A percentile compares a stretch with the other conserved stretches of the same genome.
Evolutionary conservation across 30 jellyfish, hydroid and myxozoan genomes (phyloP).

Genomic region (Sanderia malayensis): DNA sequence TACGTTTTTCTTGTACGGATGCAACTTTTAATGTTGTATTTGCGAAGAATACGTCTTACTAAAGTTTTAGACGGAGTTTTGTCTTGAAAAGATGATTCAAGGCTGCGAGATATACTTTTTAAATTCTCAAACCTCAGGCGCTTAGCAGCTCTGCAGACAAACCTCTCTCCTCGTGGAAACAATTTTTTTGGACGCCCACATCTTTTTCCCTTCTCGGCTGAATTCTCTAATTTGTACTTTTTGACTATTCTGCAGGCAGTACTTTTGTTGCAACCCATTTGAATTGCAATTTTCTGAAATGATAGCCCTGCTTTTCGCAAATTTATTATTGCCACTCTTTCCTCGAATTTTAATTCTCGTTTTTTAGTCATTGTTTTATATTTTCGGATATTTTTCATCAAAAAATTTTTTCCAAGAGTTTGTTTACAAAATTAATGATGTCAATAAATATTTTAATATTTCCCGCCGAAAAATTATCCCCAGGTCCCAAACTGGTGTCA

Average conservation of each 20-base stretch:
- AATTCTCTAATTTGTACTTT: not conserved
- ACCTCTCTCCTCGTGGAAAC: slow-evolving; percentile 6
- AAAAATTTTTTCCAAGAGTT: too few species aligned
- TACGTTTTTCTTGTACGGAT: not conserved
- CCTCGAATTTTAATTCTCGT: not conserved
- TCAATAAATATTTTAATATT: too few species aligned
- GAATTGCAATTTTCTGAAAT: not conserved
- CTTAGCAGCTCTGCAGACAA: slow-evolving; percentile 19
- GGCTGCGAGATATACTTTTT: not conserved
- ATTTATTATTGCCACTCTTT: not conserved
- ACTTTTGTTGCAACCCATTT: not conserved
- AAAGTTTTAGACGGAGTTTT: not conserved
- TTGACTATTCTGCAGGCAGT: not conserved
- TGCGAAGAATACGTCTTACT: slow-evolving; percentile 5
- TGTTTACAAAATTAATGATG: too few species aligned
- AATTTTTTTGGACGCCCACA: slow-evolving; percentile 27
- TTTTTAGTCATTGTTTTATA: not conserved
- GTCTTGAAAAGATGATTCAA: not conserved
- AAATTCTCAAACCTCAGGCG: not conserved
- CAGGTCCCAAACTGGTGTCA: too few species aligned
- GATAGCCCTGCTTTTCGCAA: not conserved
- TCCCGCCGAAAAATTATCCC: too few species aligned
- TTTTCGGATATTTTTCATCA: too few species aligned
- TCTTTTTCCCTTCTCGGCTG: not conserved
- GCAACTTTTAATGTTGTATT: not conserved